Percentiles rank a stretch among this genome's conserved stretches.
These are phyloP conservation scores for Casuarius casuarius DNA, from an alignment of 2,113 vertebrate genomes.

Conservation along the genomic window DNA sequence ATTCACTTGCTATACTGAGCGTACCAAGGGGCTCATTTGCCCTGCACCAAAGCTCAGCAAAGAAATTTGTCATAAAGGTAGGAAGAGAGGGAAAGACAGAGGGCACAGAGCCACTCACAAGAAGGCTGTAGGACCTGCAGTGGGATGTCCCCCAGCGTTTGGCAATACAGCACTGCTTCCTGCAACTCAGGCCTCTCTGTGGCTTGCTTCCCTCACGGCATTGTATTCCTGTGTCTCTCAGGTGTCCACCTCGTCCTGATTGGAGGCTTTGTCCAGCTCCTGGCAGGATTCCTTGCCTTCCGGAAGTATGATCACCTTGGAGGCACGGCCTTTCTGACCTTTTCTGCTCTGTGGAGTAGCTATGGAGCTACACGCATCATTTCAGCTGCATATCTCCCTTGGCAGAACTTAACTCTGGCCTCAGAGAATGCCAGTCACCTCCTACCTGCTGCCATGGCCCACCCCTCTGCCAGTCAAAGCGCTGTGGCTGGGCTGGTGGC, in stretches of 20 bases:
- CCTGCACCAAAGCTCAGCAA: not conserved
- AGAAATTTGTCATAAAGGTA: not conserved
- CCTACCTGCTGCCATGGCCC: not conserved
- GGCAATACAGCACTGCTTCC: not conserved
- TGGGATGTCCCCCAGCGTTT: not conserved
- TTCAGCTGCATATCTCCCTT: slow-evolving; percentile 39
- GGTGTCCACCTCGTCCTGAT: slow-evolving; percentile 89
- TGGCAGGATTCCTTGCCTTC: slow-evolving; percentile 87
- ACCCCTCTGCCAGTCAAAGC: slow-evolving; percentile 67
- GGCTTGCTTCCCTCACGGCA: not conserved
- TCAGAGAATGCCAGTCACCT: not conserved
- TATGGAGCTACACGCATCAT: slow-evolving; percentile 85
- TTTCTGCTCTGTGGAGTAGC: slow-evolving; percentile 88
- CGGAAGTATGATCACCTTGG: slow-evolving; percentile 89
- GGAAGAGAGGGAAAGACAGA: not conserved
- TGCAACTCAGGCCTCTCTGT: not conserved
- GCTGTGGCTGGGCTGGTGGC: slow-evolving; percentile 84
- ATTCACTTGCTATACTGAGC: not conserved
- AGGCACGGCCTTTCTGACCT: slow-evolving; percentile 86
- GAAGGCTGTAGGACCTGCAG: rapidly evolving
- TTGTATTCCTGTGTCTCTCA: slow-evolving; percentile 36
- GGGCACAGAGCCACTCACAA: not conserved
- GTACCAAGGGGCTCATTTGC: rapidly evolving
- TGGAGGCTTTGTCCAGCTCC: slow-evolving; percentile 86
- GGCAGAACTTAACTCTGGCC: not conserved